Conservation (phyloP, 2,797 vertebrate genomes). For the Cirrhinus mrigala region DNA sequence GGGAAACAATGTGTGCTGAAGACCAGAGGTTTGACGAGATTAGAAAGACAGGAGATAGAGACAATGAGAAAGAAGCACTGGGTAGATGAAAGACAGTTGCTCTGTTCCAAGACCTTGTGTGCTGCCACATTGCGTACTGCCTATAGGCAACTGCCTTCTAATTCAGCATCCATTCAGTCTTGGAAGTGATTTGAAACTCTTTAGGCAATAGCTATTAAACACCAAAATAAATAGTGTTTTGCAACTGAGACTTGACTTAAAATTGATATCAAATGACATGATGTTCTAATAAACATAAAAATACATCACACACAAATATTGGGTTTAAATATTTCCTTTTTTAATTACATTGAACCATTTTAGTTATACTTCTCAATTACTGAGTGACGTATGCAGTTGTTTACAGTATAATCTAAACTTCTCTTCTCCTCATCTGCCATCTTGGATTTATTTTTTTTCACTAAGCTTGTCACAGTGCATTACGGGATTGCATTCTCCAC, state of each 20-base stretch:
- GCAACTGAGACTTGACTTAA: neutral
- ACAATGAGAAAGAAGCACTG: neutral
- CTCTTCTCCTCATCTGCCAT: neutral
- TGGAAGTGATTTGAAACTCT: neutral
- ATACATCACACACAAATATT: neutral
- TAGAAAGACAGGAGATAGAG: slow-evolving; percentile 26
- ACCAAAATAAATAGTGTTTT: neutral
- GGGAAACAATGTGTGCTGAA: neutral
- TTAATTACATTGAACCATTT: neutral
- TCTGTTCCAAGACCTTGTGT: slow-evolving; percentile 19
- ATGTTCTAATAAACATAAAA: neutral
- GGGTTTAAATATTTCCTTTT: neutral
- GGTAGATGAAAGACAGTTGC: slow-evolving; percentile 41
- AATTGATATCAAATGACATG: neutral
- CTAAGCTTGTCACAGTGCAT: neutral
- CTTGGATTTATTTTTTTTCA: neutral
- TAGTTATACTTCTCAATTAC: too few species aligned
- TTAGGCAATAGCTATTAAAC: neutral
- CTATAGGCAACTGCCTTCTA: neutral
- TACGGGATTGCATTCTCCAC: neutral
- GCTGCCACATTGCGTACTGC: neutral
- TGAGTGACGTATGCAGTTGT: neutral
- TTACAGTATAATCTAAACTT: neutral
- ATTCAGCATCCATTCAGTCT: slow-evolving; percentile 2
- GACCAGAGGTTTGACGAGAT: slow-evolving; percentile 33